Base-by-base conservation (phyloP, 92 coral and sea anemone genomes). In the Porites divaricata region DNA sequence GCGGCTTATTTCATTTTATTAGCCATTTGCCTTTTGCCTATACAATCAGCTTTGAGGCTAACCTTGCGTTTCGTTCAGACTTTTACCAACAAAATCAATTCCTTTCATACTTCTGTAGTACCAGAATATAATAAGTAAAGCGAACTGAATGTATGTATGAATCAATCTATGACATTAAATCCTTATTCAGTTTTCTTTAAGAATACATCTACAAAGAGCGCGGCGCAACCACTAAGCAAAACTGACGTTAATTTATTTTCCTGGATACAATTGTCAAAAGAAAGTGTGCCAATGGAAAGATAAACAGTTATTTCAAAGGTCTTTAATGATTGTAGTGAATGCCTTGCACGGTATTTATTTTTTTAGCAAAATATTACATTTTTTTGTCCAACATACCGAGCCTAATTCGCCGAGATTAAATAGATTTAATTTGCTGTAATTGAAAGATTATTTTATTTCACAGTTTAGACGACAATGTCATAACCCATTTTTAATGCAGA, bases 321-420 rank as follows among this genome's bases (percentile, higher is more conserved):
- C 75, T 53, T 78, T 66, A 26, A 78, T 78, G 22, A 54, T 17
- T 52, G 72, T 79, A 17, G 45, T 78, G 72, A 78, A 78, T 78
- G 13, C 24, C 16, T 41, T 65, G 20, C 23, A 21, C 13, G 45
- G 6, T 45, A 20, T 41, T 77, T 50, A 51, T 21, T 16, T 63
- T 63, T 77, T 77, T 19, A 4, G 15, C 59, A 52, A 35, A 35
- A 35, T 61, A 70, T 35, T 51, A 48, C 21, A 75, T 17, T 28
- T 15, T 57, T 75, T 26, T 48, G 28, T 73, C 45, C 45, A 35
- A 35, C 45, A 35, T 35, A 35, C 45, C 4, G 45, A 15, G 8
- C 63, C 74, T 25, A 59, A 75, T 75, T 75, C 79, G 51, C 21
- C 19, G 45, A 62, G 70, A 41, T 77, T 63, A 62, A 6, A 35